Percentiles rank a stretch among this genome's conserved stretches.
Conservation (phyloP, 1,140 invertebrate genomes). For the Achroia grisella region DNA sequence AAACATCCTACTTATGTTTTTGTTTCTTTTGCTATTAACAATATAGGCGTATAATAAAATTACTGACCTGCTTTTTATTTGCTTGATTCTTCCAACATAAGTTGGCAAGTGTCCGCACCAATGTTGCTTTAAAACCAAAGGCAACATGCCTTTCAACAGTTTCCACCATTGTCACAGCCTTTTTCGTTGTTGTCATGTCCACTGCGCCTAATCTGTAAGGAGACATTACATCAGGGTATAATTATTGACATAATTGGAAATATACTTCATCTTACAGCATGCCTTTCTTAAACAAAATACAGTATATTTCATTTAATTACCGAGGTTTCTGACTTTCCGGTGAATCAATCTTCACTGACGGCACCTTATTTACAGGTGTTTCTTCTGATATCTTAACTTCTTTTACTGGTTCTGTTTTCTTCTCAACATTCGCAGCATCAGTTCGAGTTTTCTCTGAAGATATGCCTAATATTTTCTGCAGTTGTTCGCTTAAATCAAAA, state of each 20-base stretch:
- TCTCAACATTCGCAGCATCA: constrained; percentile 36
- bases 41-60: background rate
- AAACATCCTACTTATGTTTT: no score
- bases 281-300: no score
- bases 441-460: constrained; percentile 59
- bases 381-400: constrained; percentile 62
- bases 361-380: constrained; percentile 40
- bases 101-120: constrained; percentile 84
- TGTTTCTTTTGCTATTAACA: no score
- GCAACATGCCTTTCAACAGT: constrained; percentile 68
- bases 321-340: constrained; percentile 61
- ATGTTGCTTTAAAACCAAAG: constrained; percentile 82
- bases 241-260: no score
- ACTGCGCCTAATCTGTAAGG: constrained; percentile 53
- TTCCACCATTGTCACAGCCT: constrained; percentile 49
- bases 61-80: constrained; percentile 82
- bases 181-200: constrained; percentile 54
- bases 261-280: no score
- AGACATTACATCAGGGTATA: no score
- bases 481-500: constrained; percentile 68
- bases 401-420: constrained; percentile 47
- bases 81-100: constrained; percentile 77
- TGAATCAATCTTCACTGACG: constrained; percentile 70
- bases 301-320: no score
- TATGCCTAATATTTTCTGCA: constrained; percentile 70